phyloP scores from a whole-genome alignment of 2,888 invertebrate species.

The Spodoptera exigua region DNA sequence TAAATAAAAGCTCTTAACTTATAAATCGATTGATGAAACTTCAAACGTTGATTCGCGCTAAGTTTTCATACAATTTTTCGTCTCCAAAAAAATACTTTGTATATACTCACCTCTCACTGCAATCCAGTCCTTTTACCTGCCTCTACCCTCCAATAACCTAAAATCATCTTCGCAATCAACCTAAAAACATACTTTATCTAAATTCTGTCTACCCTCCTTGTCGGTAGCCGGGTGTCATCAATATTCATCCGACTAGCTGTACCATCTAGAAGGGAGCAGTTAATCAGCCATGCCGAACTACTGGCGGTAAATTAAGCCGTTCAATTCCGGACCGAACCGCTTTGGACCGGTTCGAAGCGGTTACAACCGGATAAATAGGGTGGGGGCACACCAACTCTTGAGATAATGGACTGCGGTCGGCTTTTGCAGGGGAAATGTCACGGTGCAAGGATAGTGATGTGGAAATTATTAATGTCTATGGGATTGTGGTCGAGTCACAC shows the following conservation, averaged over 20 bases:
- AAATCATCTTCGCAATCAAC: constrained; percentile 21
- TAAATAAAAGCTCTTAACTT: no score
- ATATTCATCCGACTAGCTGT: constrained; percentile 53
- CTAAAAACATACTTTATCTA: constrained; percentile 13
- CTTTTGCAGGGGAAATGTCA: constrained; percentile 15
- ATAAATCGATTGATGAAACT: no score
- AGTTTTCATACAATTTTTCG: no score
- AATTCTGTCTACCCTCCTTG: neutral
- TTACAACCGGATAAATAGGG: constrained; percentile 55
- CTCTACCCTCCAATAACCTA: neutral
- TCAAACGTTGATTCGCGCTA: no score
- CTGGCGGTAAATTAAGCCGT: constrained; percentile 58
- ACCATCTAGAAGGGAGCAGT: constrained; percentile 50
- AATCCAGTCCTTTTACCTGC: no score
- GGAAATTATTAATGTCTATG: constrained; percentile 16
- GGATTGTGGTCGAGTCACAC: neutral
- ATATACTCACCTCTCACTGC: no score
- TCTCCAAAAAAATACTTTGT: no score
- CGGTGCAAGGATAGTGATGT: constrained; percentile 4
- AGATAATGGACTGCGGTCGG: constrained; percentile 35
- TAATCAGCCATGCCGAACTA: constrained; percentile 57
- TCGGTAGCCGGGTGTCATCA: constrained; percentile 42
- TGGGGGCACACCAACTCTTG: constrained; percentile 43
- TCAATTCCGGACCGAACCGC: constrained; percentile 54
- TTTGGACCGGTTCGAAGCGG: constrained; percentile 56